A percentile compares a stretch with the other conserved stretches of the same genome.
Conservation (phyloP, 1,140 invertebrate genomes). For the Papilio helenus region DNA sequence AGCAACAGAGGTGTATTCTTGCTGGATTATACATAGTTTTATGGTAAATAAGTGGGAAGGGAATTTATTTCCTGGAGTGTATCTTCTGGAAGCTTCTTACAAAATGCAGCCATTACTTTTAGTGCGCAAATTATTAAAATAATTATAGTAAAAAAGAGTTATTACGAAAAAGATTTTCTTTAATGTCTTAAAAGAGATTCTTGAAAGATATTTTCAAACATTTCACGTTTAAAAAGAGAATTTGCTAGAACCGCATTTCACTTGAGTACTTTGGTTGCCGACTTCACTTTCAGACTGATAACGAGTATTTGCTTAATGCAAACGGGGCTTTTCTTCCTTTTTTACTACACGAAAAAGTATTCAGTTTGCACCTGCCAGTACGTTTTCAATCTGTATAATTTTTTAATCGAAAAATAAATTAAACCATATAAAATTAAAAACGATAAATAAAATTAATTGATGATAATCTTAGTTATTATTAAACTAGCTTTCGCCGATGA, state of each 20-base stretch:
- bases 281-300: slow-evolving; percentile 38
- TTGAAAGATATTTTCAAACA: slow-evolving; percentile 22
- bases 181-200: not conserved
- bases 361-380: slow-evolving; percentile 28
- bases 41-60: too few species aligned
- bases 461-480: too few species aligned
- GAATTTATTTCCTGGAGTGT: too few species aligned
- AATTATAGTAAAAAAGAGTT: not conserved
- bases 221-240: slow-evolving; percentile 24
- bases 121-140: slow-evolving; percentile 1
- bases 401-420: slow-evolving; percentile 25
- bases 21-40: too few species aligned
- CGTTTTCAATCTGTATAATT: slow-evolving; percentile 20
- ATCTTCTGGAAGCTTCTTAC: not conserved
- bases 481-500: too few species aligned
- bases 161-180: slow-evolving; percentile 17
- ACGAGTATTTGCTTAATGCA: slow-evolving; percentile 38
- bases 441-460: not conserved
- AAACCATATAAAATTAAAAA: not conserved
- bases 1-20: too few species aligned
- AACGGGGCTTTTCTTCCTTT: not conserved
- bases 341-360: slow-evolving; percentile 35
- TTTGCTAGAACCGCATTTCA: slow-evolving; percentile 35
- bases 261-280: slow-evolving; percentile 28
- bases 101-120: not conserved